These are phyloP conservation scores for Gobio occitaniae DNA, from an alignment of 2,797 vertebrate genomes.

Conservation along the genomic window DNA sequence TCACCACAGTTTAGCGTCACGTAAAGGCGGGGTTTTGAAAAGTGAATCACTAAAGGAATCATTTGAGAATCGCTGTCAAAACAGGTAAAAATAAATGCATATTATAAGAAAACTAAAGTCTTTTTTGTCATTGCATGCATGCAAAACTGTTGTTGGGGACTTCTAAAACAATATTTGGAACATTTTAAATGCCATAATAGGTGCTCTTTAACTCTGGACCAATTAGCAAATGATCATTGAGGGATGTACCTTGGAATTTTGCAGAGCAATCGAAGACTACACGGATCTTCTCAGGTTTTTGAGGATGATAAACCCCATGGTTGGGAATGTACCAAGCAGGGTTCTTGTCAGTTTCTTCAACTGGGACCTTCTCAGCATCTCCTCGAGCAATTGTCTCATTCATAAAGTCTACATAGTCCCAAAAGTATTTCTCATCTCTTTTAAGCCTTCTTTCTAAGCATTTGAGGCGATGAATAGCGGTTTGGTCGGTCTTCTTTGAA, in stretches of 20 bases:
- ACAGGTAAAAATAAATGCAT: too few species aligned
- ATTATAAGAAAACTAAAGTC: too few species aligned
- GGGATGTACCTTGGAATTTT: neutral
- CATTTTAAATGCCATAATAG: too few species aligned
- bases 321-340: neutral
- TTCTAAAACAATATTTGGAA: too few species aligned
- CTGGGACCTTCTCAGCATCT: neutral
- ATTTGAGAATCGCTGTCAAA: too few species aligned
- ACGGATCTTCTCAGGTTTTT: neutral
- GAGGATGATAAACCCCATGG: neutral
- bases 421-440: neutral
- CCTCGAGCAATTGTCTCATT: neutral
- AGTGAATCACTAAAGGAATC: too few species aligned
- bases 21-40: too few species aligned
- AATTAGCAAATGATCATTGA: neutral
- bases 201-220: too few species aligned
- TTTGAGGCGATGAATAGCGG: conserved; percentile 16
- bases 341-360: neutral
- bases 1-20: too few species aligned
- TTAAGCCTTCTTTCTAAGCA: neutral
- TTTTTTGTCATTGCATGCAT: too few species aligned
- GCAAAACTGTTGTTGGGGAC: too few species aligned
- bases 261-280: neutral
- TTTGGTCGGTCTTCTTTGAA: conserved; percentile 47
- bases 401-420: neutral